Evolutionary conservation across 2,113 vertebrate genomes (phyloP), one percentile per base, ranked within the genome.

Genomic region (Corvus cornix): DNA sequence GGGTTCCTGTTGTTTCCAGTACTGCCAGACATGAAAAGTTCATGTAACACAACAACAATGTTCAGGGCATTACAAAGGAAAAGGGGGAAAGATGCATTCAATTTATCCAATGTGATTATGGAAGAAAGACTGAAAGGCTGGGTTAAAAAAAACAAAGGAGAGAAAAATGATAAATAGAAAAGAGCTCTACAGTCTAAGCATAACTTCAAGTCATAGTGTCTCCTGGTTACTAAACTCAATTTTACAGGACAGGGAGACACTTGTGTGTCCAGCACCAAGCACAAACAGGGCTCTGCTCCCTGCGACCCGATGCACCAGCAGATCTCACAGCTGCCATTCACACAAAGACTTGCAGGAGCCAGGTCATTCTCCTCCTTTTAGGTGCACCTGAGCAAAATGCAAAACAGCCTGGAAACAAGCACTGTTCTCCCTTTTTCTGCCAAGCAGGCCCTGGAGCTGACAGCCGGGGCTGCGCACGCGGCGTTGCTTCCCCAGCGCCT

Each of bases 261-360:
- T 3, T 1, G 13, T 5, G 12, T 1, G 14, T 6, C 63, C 75
- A 64, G 51, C 46, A 58, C 31, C 0, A 0, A 23, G 55, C 55
- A 48, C 39, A n/a, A 18, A 2, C 5, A 11, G 43, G 23, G 30
- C 44, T 69, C 21, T 13, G 56, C 76, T 41, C 62, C 21, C 66
- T 14, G 7, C 3, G 2, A 37, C 13, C 73, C 11, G 10, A 17
- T 3, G 11, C 83, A 55, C 2, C 46, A 7, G 49, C 14, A 28
- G 30, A 44, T 26, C 13, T 0, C 93, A 35, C 53, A 48, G 70
- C 74, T 84, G 63, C 67, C 23, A 13, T 2, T 33, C 73, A 37
- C 20, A 79, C 7, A 8, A 3, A 74, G 53, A 5, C 60, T n/a
- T 43, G 53, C 64, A 77, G 59, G 22, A 85, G 67, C 67, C 89